These are phyloP conservation scores for Parochlus steinenii DNA, from an alignment of 2,888 invertebrate genomes.

Conservation along the genomic window DNA sequence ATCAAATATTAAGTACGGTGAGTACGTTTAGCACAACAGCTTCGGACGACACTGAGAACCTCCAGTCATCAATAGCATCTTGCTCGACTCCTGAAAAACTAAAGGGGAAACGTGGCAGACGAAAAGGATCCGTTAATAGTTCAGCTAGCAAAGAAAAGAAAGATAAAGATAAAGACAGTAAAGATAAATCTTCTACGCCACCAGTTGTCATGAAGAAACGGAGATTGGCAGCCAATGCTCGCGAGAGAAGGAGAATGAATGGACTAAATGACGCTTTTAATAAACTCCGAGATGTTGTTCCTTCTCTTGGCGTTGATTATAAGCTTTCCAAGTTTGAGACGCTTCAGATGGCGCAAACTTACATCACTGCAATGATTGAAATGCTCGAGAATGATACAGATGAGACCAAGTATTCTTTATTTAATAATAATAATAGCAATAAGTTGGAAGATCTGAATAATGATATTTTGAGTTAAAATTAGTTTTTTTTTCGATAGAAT, in stretches of 20 bases:
- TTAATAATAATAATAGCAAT: too few species aligned
- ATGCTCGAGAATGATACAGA: slow-evolving; percentile 32
- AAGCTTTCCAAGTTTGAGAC: slow-evolving; percentile 64
- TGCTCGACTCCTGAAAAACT: too few species aligned
- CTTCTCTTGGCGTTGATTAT: slow-evolving; percentile 49
- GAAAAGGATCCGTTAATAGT: slow-evolving; percentile 6
- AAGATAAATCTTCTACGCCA: slow-evolving; percentile 28
- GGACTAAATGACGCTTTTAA: slow-evolving; percentile 63
- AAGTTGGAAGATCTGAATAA: too few species aligned
- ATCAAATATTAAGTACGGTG: slow-evolving; percentile 7
- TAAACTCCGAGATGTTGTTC: slow-evolving; percentile 50
- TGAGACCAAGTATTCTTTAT: slow-evolving; percentile 16
- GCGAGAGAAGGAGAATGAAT: slow-evolving; percentile 58
- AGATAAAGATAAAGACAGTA: neutral
- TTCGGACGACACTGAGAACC: slow-evolving; percentile 4
- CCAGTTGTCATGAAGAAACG: slow-evolving; percentile 41
- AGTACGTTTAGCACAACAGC: too few species aligned
- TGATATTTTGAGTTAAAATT: slow-evolving; percentile 1
- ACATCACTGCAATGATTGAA: slow-evolving; percentile 51
- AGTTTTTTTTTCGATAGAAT: neutral
- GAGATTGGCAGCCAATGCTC: slow-evolving; percentile 53
- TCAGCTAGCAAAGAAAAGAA: neutral
- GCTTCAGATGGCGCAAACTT: slow-evolving; percentile 63
- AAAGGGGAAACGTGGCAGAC: slow-evolving; percentile 3
- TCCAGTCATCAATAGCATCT: neutral